Evolutionary conservation across 2,888 invertebrate species (phyloP).

Genomic region (Cyaniris semiargus): DNA sequence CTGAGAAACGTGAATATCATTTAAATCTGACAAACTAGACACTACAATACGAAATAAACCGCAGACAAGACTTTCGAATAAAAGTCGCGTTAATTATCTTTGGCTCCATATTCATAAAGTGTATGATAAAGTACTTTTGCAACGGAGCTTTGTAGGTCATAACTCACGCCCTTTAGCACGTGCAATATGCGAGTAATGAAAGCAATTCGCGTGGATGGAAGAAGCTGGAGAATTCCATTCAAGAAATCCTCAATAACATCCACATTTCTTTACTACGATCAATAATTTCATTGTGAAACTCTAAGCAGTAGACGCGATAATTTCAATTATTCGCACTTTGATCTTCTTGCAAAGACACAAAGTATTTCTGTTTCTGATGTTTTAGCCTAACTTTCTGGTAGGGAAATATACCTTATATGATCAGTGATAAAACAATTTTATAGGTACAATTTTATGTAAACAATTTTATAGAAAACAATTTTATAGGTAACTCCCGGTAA

Average conservation of each 20-base stretch:
- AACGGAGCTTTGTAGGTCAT: neutral
- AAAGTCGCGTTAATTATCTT: neutral
- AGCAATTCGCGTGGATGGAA: neutral
- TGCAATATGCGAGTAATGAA: conserved; percentile 9
- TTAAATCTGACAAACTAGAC: neutral
- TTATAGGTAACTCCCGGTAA: too few species aligned
- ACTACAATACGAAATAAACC: neutral
- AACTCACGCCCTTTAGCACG: conserved; percentile 6
- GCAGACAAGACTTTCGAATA: neutral
- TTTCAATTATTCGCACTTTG: too few species aligned
- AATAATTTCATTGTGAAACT: neutral
- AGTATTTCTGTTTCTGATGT: too few species aligned
- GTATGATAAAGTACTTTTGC: conserved; percentile 3
- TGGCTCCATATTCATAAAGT: neutral
- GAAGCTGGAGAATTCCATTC: neutral
- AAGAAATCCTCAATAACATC: neutral
- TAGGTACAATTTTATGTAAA: too few species aligned
- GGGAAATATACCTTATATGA: too few species aligned
- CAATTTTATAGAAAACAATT: too few species aligned
- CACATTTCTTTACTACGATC: neutral
- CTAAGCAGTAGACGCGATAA: neutral
- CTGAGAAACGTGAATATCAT: too few species aligned
- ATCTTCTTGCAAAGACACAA: too few species aligned
- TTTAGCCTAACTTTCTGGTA: too few species aligned
- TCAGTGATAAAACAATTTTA: too few species aligned